phyloP scores from a whole-genome alignment of 2,888 invertebrate species.

The Andrena camellia region DNA sequence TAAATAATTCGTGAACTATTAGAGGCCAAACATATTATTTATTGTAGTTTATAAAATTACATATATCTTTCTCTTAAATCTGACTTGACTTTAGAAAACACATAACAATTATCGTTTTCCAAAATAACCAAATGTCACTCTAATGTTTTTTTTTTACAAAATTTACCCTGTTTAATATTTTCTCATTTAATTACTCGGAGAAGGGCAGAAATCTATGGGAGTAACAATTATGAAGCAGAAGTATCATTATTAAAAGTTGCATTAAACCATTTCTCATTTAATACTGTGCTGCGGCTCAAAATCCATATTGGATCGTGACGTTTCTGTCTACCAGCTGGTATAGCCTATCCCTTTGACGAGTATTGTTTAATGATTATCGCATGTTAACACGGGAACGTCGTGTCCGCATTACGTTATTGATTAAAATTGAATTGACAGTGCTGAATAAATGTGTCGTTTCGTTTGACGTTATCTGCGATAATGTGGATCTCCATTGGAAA shows the following conservation, averaged over 20 bases:
- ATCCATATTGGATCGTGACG: conserved; percentile 1
- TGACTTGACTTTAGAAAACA: too few relatives aligned
- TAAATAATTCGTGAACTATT: too few relatives aligned
- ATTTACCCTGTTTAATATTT: too few relatives aligned
- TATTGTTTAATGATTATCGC: conserved; percentile 28
- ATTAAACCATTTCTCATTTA: conserved; percentile 9
- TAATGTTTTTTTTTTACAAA: neutral
- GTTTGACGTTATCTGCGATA: conserved; percentile 31
- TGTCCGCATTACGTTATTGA: conserved; percentile 24
- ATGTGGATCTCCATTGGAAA: conserved; percentile 12
- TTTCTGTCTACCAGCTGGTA: neutral
- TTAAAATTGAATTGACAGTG: conserved; percentile 40
- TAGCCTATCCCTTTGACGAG: conserved; percentile 7
- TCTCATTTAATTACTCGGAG: neutral
- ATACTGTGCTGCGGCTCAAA: neutral
- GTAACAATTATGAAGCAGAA: neutral
- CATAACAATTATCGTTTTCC: neutral
- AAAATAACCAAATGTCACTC: neutral
- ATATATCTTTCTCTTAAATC: too few relatives aligned
- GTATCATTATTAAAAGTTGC: conserved; percentile 4
- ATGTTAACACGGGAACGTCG: neutral
- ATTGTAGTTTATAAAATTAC: too few relatives aligned
- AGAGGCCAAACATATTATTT: too few relatives aligned
- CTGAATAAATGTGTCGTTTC: conserved; percentile 27
- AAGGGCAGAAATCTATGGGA: too few relatives aligned